phyloP scores from a whole-genome alignment of 2,797 vertebrate species.

The Octomys mimax region DNA sequence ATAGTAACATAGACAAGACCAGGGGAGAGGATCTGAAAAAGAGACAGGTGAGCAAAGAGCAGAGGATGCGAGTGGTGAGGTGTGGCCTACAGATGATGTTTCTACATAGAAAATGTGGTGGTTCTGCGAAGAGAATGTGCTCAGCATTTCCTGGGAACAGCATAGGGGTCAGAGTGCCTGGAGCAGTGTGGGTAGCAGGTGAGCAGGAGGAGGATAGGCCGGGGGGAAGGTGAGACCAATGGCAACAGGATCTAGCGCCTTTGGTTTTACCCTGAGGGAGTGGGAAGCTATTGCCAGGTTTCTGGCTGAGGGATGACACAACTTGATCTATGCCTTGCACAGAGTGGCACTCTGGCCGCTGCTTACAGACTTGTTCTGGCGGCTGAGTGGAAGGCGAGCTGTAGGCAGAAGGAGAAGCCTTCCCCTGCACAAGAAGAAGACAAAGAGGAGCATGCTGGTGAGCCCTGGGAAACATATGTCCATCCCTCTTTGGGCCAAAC shows the following conservation, averaged over 20 bases:
- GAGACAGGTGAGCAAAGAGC: not conserved
- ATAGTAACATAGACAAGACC: not conserved
- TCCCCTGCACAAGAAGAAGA: not conserved
- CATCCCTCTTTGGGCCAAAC: not conserved
- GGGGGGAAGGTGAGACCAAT: not conserved
- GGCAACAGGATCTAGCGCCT: not conserved
- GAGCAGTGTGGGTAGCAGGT: fast-evolving
- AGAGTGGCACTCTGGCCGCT: not conserved
- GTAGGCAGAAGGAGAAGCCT: too few species aligned
- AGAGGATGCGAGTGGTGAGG: too few species aligned
- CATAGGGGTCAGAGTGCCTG: fast-evolving
- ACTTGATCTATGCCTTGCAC: not conserved
- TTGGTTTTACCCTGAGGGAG: not conserved
- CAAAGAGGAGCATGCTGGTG: not conserved
- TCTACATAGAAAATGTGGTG: not conserved
- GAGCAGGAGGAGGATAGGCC: not conserved
- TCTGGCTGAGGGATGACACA: not conserved
- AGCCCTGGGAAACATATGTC: not conserved
- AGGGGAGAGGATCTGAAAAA: not conserved
- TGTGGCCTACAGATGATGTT: not conserved
- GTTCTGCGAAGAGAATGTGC: fast-evolving
- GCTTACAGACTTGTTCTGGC: not conserved
- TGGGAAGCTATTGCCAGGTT: not conserved
- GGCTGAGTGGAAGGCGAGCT: not conserved
- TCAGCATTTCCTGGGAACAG: not conserved